Evolutionary conservation across 2,888 invertebrate species (phyloP), one percentile per base, ranked within the genome.

Genomic region (Tuta absoluta): DNA sequence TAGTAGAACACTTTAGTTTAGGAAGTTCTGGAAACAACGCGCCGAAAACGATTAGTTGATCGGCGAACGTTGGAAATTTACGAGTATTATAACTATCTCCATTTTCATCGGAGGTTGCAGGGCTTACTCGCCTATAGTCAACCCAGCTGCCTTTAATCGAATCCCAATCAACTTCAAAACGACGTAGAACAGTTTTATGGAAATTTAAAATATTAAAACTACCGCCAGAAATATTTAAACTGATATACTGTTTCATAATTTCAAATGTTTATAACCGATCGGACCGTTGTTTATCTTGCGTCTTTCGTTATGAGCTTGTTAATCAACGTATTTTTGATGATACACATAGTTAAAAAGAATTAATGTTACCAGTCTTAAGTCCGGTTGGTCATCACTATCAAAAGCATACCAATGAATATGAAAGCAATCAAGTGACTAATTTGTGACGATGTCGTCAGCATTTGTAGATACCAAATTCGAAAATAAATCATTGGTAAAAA

Each of bases 81-180:
- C 84, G 87, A 84, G 85, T 85, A 85, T 90, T 89, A 89, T 88
- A 90, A 90, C 90, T 90, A 90, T 88, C 85, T 89, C 84, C 80
- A 84, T 85, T 56, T 89, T 83, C 85, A 87, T 85, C 85, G 81
- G 71, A 75, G 79, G 80, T 81, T 83, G 75, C 79, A 82, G 81
- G 82, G 83, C 78, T 84, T 80, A 78, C 79, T 76, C 76, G 80
- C 75, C 75, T 81, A 76, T 78, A 72, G 75, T 71, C 77, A 70
- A 76, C 75, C 78, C 87, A 88, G 86, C 86, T 87, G 87, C 77
- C 77, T 85, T 82, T 87, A 89, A 89, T 89, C 86, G 87, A 86
- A 85, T 87, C 83, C 87, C 86, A 87, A 89, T 90, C 88, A 86
- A 87, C 84, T 85, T 72, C 65, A 79, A 77, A 78, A 81, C 84